Evolutionary conservation across 2,888 invertebrate species (phyloP).

Genomic region (Piscicola geometra): DNA sequence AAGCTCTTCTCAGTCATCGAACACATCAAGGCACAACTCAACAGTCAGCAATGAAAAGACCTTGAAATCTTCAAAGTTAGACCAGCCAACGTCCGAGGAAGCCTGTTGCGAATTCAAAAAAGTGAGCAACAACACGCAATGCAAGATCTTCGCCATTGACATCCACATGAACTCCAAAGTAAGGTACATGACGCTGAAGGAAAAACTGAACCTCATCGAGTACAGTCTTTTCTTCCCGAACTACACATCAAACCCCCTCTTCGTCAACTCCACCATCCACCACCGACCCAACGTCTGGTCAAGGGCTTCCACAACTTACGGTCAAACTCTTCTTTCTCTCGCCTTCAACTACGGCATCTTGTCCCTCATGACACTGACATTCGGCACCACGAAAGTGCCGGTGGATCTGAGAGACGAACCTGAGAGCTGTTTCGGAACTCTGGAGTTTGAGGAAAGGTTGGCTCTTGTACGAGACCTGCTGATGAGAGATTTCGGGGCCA

Average conservation of each 20-base stretch:
- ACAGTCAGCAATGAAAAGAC: background rate
- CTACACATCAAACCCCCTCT: slow-evolving; percentile 41
- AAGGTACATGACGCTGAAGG: slow-evolving; percentile 20
- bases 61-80: background rate
- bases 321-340: slow-evolving; percentile 52
- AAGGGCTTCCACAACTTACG: slow-evolving; percentile 49
- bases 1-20: background rate
- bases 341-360: slow-evolving; percentile 54
- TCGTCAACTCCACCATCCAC: slow-evolving; percentile 29
- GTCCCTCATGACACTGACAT: slow-evolving; percentile 51
- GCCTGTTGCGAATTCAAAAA: background rate
- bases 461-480: slow-evolving; percentile 38
- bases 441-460: slow-evolving; percentile 41
- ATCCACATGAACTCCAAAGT: slow-evolving; percentile 18
- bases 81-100: background rate
- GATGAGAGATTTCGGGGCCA: slow-evolving; percentile 41
- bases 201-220: slow-evolving; percentile 41
- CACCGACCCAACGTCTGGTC: slow-evolving; percentile 41
- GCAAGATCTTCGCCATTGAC: slow-evolving; percentile 8
- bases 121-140: background rate
- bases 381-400: slow-evolving; percentile 47
- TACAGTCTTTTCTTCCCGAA: slow-evolving; percentile 40
- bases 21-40: background rate
- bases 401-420: slow-evolving; percentile 48
- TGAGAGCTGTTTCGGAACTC: slow-evolving; percentile 48